These are phyloP conservation scores for Genyomyrus donnyi DNA, from an alignment of 2,113 vertebrate species.

Conservation along the genomic window DNA sequence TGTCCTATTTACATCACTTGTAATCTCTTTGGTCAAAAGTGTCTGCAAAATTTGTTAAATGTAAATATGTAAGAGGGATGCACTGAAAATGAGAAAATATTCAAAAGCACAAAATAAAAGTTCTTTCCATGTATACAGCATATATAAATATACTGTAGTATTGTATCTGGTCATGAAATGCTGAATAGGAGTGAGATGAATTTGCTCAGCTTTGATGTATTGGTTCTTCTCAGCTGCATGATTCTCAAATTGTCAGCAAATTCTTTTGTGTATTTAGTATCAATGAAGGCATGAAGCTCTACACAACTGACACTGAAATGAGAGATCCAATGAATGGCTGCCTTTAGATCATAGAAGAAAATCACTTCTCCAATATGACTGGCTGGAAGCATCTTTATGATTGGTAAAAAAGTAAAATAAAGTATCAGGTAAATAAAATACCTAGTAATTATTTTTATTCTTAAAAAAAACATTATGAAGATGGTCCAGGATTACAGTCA, in stretches of 20 bases:
- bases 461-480: not conserved
- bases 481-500: not conserved
- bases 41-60: too few species aligned
- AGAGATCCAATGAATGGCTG: slow-evolving; percentile 43
- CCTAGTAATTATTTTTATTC: slow-evolving; percentile 8
- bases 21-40: too few species aligned
- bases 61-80: too few species aligned
- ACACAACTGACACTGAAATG: slow-evolving; percentile 49
- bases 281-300: slow-evolving; percentile 52
- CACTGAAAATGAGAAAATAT: not conserved
- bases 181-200: slow-evolving; percentile 49
- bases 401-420: slow-evolving; percentile 16
- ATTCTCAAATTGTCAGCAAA: slow-evolving; percentile 54
- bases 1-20: too few species aligned
- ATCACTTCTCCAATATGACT: slow-evolving; percentile 37
- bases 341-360: slow-evolving; percentile 38
- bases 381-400: slow-evolving; percentile 30
- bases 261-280: slow-evolving; percentile 53
- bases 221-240: slow-evolving; percentile 40
- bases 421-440: not conserved
- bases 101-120: not conserved
- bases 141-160: slow-evolving; percentile 37
- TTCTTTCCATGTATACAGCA: slow-evolving; percentile 32
- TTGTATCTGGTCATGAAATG: slow-evolving; percentile 43
- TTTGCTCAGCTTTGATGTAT: slow-evolving; percentile 37